phyloP scores from a whole-genome alignment of 2,888 invertebrate species.

The Clepsis dumicolana region DNA sequence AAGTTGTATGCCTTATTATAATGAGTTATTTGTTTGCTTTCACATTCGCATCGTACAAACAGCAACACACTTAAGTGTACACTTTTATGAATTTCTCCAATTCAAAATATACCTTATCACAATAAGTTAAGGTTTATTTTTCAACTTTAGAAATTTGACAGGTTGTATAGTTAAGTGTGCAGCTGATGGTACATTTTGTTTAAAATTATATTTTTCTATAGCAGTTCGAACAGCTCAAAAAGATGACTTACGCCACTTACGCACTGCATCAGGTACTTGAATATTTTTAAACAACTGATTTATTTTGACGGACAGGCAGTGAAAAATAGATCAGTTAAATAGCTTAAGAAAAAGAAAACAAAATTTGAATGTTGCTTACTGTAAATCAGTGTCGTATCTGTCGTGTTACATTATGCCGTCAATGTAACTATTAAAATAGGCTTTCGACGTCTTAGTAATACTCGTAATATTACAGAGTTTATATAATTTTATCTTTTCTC shows the following conservation, averaged over 20 bases:
- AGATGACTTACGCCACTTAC: conserved; percentile 39
- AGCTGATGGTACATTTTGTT: conserved; percentile 13
- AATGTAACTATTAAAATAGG: not conserved
- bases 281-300: conserved; percentile 28
- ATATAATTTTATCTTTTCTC: too few relatives aligned
- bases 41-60: not conserved
- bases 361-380: conserved; percentile 26
- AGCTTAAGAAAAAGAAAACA: not conserved
- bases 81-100: too few relatives aligned
- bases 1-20: not conserved
- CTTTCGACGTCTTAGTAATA: too few relatives aligned
- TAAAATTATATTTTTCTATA: conserved; percentile 39
- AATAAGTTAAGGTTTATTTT: too few relatives aligned
- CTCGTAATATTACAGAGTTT: too few relatives aligned
- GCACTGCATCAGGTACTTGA: conserved; percentile 33
- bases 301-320: conserved; percentile 32
- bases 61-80: too few relatives aligned
- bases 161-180: too few relatives aligned
- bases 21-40: not conserved
- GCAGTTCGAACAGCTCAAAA: conserved; percentile 40
- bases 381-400: conserved; percentile 29
- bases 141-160: too few relatives aligned
- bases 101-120: too few relatives aligned
- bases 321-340: conserved; percentile 34
- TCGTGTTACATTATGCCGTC: not conserved